These are phyloP conservation scores for Apus apus DNA, from an alignment of 2,113 vertebrate species.

Conservation along the genomic window DNA sequence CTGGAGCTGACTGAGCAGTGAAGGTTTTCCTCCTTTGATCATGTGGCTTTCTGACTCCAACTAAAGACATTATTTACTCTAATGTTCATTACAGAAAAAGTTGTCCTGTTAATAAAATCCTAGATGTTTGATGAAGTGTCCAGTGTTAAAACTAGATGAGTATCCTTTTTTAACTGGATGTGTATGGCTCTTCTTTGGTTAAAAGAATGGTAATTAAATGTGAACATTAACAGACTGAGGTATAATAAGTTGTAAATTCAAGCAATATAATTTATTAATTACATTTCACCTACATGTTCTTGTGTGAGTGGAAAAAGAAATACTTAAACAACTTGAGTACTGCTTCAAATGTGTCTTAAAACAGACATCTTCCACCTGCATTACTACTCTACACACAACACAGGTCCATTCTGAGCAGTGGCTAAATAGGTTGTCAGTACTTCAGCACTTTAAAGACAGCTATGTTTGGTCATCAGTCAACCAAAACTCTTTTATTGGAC, in stretches of 20 bases:
- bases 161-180: background rate
- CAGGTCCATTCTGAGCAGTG: background rate
- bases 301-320: background rate
- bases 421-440: background rate
- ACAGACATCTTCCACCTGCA: background rate
- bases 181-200: background rate
- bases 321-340: background rate
- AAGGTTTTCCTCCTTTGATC: background rate
- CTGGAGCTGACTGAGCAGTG: background rate
- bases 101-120: background rate
- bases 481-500: background rate
- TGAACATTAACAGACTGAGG: background rate
- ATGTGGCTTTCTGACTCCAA: background rate
- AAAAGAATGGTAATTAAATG: background rate
- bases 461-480: background rate
- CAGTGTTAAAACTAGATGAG: background rate
- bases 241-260: background rate
- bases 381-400: background rate
- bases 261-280: background rate
- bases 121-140: background rate
- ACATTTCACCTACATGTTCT: background rate
- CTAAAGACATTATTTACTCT: background rate
- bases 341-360: background rate
- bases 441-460: background rate
- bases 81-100: background rate